Conservation (phyloP, 2,113 vertebrate species). For the Chlorodrepanis virens region DNA sequence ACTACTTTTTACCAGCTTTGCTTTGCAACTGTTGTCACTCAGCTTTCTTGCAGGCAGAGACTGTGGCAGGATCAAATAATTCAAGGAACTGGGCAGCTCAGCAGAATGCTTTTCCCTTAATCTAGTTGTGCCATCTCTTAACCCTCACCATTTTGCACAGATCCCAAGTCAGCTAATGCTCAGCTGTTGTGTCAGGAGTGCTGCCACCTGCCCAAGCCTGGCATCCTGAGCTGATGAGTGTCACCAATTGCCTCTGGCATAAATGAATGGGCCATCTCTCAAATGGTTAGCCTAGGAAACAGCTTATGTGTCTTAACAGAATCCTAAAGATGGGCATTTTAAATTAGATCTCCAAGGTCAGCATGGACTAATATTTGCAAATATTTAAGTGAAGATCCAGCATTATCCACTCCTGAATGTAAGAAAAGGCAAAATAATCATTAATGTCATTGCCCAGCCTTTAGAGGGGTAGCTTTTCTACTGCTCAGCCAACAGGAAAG, state of each 20-base stretch:
- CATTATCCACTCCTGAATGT: background rate
- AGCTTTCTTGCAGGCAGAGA: background rate
- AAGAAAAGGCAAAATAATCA: background rate
- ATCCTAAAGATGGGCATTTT: background rate
- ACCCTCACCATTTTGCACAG: background rate
- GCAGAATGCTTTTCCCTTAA: background rate
- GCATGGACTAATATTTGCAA: background rate
- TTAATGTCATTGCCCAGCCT: background rate
- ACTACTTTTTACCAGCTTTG: background rate
- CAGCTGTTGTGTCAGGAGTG: constrained; percentile 14
- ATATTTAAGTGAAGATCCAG: background rate
- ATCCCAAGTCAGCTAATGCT: constrained; percentile 12
- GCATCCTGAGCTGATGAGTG: background rate
- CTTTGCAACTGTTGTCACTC: background rate
- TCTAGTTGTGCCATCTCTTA: background rate
- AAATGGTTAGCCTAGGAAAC: background rate
- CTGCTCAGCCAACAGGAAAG: background rate
- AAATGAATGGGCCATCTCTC: background rate
- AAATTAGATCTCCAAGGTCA: background rate
- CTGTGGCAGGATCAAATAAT: background rate
- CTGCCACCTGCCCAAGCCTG: background rate
- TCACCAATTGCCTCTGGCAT: background rate
- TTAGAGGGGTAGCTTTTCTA: background rate
- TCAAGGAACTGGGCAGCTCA: background rate
- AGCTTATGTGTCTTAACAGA: background rate